These are phyloP conservation scores for Acrobasis consociella DNA, from an alignment of 2,888 invertebrate species.

Conservation along the genomic window DNA sequence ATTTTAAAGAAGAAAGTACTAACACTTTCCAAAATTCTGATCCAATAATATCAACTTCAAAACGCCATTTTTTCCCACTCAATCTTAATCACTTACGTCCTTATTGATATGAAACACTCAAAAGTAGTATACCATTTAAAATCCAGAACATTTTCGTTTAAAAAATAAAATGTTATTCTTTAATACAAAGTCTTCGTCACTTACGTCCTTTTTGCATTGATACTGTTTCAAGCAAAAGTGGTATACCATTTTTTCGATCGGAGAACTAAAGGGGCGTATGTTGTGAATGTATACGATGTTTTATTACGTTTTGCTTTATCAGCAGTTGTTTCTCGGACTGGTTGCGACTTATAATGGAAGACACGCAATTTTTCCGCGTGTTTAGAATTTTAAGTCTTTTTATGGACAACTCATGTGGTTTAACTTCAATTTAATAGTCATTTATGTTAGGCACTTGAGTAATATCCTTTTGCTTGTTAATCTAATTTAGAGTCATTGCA, in stretches of 20 bases:
- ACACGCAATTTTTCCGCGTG: conserved; percentile 29
- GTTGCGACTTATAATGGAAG: neutral
- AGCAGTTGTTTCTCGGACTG: neutral
- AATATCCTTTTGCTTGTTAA: neutral
- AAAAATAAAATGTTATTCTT: neutral
- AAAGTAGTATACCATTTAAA: conserved; percentile 27
- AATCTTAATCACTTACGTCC: conserved; percentile 6
- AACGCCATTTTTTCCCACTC: conserved; percentile 2
- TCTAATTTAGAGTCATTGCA: no score
- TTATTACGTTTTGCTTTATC: neutral
- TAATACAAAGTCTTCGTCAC: neutral
- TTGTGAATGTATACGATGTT: conserved; percentile 1
- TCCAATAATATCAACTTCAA: neutral
- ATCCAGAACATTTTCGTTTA: neutral
- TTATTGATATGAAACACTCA: neutral
- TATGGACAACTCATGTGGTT: neutral
- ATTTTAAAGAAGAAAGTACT: conserved; percentile 1
- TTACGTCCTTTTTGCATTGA: conserved; percentile 25
- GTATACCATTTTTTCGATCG: conserved; percentile 46
- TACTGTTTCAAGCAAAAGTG: conserved; percentile 30
- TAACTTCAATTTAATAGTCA: neutral
- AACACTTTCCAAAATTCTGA: conserved; percentile 12
- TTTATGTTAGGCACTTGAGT: neutral
- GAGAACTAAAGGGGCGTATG: conserved; percentile 43
- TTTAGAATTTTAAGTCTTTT: conserved; percentile 9